Conservation (phyloP, 2,113 vertebrate genomes). For the Psilopsiagon aurifrons region DNA sequence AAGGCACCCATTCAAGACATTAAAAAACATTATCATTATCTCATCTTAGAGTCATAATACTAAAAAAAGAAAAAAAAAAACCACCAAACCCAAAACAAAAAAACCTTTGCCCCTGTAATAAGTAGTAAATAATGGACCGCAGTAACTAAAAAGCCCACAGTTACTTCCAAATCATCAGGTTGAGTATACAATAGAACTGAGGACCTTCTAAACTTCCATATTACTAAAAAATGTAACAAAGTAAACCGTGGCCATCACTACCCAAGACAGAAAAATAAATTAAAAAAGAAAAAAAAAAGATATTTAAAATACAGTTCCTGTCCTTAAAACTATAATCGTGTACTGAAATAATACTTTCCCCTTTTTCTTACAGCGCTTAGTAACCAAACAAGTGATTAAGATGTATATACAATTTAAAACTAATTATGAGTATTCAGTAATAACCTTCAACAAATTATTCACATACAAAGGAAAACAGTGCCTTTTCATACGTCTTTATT, state of each 20-base stretch:
- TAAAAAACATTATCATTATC: slow-evolving; percentile 83
- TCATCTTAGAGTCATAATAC: slow-evolving; percentile 78
- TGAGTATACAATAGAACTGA: neutral
- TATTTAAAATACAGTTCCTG: neutral
- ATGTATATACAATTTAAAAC: neutral
- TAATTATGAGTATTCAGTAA: neutral
- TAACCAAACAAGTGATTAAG: neutral
- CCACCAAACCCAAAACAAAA: too few species aligned
- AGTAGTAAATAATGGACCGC: slow-evolving; percentile 43
- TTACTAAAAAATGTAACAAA: neutral
- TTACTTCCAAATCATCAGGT: slow-evolving; percentile 1
- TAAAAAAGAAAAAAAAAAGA: neutral
- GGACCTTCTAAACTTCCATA: neutral
- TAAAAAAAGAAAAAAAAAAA: slow-evolving; percentile 59
- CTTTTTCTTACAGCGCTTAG: neutral
- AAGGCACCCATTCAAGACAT: slow-evolving; percentile 85
- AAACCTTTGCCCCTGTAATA: slow-evolving; percentile 30
- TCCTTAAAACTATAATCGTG: neutral
- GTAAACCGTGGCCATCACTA: neutral
- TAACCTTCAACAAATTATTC: neutral
- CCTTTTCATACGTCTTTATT: neutral
- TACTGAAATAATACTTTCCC: neutral
- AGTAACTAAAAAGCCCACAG: slow-evolving; percentile 35
- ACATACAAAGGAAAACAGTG: neutral
- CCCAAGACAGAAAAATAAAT: neutral